These are phyloP conservation scores for Sceloporus tristichus DNA, from an alignment of 2,113 vertebrate genomes.

Conservation along the genomic window DNA sequence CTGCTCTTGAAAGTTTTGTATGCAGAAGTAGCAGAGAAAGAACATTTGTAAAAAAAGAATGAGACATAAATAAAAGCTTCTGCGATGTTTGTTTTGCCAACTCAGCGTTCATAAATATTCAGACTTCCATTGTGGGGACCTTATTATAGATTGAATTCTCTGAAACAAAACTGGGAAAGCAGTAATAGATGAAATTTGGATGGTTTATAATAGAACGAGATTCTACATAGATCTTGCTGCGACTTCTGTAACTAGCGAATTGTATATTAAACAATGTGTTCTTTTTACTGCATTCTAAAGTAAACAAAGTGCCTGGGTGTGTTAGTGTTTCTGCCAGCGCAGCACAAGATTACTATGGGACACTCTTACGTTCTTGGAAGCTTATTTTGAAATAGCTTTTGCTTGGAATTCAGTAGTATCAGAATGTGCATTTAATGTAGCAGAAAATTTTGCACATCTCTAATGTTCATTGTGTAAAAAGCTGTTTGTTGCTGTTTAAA, in stretches of 20 bases:
- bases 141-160: neutral
- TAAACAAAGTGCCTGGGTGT: slow-evolving; percentile 28
- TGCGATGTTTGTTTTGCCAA: neutral
- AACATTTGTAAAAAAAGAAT: neutral
- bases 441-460: neutral
- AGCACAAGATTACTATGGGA: neutral
- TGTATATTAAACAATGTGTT: slow-evolving; percentile 14
- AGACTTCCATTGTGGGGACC: neutral
- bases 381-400: slow-evolving; percentile 14
- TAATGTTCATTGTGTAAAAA: neutral
- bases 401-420: neutral
- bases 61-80: neutral
- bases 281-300: slow-evolving; percentile 5
- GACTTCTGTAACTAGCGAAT: neutral
- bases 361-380: neutral
- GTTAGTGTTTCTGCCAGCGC: slow-evolving; percentile 13
- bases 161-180: neutral
- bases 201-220: neutral
- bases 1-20: neutral
- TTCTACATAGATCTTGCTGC: neutral
- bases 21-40: neutral
- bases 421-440: neutral
- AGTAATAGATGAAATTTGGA: neutral
- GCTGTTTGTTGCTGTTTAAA: neutral
- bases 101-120: neutral